Evolutionary conservation across 2,888 invertebrate species (phyloP), one percentile per base, ranked within the genome.

Genomic region (Chesias legatella): DNA sequence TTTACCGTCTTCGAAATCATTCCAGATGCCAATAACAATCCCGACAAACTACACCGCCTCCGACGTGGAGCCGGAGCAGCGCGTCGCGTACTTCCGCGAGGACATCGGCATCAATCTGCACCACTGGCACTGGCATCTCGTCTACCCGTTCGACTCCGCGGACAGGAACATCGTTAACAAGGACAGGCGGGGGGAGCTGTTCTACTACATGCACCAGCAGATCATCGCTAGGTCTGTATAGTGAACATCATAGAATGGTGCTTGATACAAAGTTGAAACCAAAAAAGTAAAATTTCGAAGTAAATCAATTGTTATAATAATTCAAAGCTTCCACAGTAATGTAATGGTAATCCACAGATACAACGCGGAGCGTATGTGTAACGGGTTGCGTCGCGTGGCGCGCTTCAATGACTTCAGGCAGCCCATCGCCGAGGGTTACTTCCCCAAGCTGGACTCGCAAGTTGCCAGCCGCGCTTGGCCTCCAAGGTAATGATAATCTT

Each of bases 111-210:
- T 96, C 57, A 96, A 96, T 79, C 91, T 95, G 33, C 96, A 96
- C 73, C 96, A 96, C 71, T 96, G 96, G 95, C 95, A 96, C 69
- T 96, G 95, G 96, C 96, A 96, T 75, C 89, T 96, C 54, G 95
- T 96, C 1, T 96, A 95, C 73, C 95, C 95, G 0, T 93, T 93
- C 73, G 92, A 93, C 53, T 91, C 92, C 0, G 78, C 90, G 0
- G 82, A 90, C 53, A 75, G 82, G n/a, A 58, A 68, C 43, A 90
- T 93, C 49, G 92, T 92, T 31, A 73, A 85, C 60, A 94, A 94
- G 73, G 93, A 95, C 77, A 83, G 94, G 5, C 89, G 94, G 2
- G 94, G 94, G 0, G 94, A 94, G 66, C 89, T 95, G 9, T 94
- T 94, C 82, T 95, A 92, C 63, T 94, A 94, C 64, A 94, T 94